These are phyloP conservation scores for Hemichromis elongatus DNA, from an alignment of 2,113 vertebrate genomes.

Conservation along the genomic window DNA sequence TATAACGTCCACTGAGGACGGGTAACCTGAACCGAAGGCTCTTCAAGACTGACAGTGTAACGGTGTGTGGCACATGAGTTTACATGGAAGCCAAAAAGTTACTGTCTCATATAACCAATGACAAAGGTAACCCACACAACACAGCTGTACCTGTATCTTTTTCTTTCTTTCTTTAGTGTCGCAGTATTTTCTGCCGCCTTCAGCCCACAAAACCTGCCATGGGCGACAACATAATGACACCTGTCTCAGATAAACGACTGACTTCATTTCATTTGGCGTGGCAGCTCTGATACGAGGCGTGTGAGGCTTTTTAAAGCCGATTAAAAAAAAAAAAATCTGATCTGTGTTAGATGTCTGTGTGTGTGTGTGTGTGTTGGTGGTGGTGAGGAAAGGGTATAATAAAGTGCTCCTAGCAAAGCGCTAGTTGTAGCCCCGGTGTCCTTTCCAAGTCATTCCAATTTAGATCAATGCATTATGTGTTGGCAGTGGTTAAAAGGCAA, in stretches of 20 bases:
- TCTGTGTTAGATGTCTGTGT: neutral
- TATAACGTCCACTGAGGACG: neutral
- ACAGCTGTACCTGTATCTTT: neutral
- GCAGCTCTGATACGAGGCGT: neutral
- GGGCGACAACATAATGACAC: slow-evolving; percentile 8
- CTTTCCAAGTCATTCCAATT: neutral
- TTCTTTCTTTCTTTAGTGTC: neutral
- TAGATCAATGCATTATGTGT: neutral
- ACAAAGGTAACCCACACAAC: neutral
- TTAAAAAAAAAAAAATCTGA: neutral
- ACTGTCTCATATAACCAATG: neutral
- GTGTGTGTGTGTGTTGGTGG: neutral
- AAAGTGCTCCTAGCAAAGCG: neutral
- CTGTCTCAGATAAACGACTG: neutral
- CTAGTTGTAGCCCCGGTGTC: neutral
- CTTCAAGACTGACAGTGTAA: neutral
- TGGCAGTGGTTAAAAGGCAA: neutral
- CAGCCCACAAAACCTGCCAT: neutral
- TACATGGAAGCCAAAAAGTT: neutral
- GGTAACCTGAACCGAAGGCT: neutral
- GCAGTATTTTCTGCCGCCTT: neutral
- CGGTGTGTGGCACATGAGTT: neutral
- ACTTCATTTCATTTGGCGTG: neutral
- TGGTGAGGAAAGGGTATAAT: neutral
- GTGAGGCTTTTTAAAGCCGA: neutral